Conservation (phyloP, 1,140 invertebrate species). For the Polypedilum pembai region DNA sequence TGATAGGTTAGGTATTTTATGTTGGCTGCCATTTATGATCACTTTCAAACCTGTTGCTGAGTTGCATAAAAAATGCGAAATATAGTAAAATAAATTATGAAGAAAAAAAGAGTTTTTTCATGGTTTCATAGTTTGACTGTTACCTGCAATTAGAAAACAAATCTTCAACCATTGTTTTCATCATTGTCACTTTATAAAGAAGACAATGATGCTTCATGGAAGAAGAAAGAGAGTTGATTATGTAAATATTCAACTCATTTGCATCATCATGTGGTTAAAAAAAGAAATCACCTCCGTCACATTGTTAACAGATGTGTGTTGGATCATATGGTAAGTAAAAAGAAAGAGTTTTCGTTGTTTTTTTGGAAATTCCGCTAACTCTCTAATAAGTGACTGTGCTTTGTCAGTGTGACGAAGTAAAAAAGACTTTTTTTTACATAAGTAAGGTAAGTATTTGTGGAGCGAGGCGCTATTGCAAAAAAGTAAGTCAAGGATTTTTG, state of each 20-base stretch:
- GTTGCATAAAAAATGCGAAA: conserved; percentile 14
- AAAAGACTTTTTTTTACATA: background rate
- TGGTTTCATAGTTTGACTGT: no score
- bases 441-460: background rate
- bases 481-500: conserved; percentile 27
- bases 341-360: background rate
- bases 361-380: background rate
- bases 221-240: background rate
- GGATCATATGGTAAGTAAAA: no score
- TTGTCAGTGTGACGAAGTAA: background rate
- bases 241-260: conserved; percentile 1
- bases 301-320: background rate
- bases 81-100: conserved; percentile 7
- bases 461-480: conserved; percentile 6
- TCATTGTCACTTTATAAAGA: no score
- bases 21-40: conserved; percentile 23
- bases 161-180: no score
- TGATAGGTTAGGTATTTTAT: conserved; percentile 25
- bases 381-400: background rate
- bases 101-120: background rate
- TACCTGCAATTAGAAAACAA: no score
- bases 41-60: conserved; percentile 8
- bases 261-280: conserved; percentile 11
- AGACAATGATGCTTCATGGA: no score
- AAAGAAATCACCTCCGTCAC: background rate